phyloP scores from a whole-genome alignment of 2,888 invertebrate genomes.

The Thymelicus acteon region DNA sequence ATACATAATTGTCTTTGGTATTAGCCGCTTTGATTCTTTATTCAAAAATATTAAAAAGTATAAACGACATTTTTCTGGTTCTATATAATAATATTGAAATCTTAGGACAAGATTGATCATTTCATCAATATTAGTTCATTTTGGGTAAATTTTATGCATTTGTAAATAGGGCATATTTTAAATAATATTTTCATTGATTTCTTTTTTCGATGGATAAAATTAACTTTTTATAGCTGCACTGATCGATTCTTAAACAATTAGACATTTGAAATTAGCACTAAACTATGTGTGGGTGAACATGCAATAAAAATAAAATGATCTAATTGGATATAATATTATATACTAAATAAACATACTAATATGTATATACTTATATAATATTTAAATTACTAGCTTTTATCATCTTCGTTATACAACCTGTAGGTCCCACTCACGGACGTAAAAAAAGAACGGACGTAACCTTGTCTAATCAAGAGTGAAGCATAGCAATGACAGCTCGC shows the following conservation, averaged over 20 bases:
- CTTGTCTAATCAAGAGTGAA: too few species aligned
- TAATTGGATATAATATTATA: not conserved
- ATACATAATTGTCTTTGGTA: not conserved
- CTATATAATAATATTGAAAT: too few species aligned
- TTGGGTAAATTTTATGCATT: not conserved
- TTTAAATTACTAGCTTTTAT: too few species aligned
- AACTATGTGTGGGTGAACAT: constrained; percentile 34
- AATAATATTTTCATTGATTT: too few species aligned
- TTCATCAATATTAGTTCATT: not conserved
- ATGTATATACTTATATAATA: not conserved
- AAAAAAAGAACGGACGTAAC: too few species aligned
- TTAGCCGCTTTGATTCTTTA: not conserved
- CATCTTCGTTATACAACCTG: too few species aligned
- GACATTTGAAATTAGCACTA: not conserved
- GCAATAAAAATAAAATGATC: constrained; percentile 18
- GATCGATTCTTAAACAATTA: not conserved
- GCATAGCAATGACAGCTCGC: too few species aligned
- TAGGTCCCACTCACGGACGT: too few species aligned
- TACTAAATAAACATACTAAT: not conserved
- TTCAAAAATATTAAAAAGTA: not conserved
- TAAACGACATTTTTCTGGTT: not conserved
- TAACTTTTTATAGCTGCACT: too few species aligned
- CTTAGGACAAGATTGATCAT: not conserved
- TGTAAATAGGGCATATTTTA: too few species aligned
- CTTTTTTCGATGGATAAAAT: too few species aligned